phyloP scores from a whole-genome alignment of 1,140 invertebrate genomes.

The Anastrepha ludens region DNA sequence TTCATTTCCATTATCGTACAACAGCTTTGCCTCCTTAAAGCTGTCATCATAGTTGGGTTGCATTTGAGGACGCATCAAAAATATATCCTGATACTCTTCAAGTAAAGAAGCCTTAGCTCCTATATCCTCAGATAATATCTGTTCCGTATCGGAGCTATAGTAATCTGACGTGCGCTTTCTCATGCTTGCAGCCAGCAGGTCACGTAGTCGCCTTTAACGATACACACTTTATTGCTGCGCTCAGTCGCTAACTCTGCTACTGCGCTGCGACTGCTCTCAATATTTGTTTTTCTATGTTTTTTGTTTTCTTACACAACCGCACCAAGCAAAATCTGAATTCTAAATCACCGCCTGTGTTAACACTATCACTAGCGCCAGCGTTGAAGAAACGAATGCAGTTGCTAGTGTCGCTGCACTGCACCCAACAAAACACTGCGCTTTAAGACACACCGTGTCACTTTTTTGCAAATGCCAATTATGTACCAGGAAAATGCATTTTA shows the following conservation, averaged over 20 bases:
- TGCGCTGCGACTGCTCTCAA: slow-evolving; percentile 16
- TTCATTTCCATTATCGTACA: slow-evolving; percentile 78
- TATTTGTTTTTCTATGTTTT: slow-evolving; percentile 34
- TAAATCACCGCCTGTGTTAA: slow-evolving; percentile 18
- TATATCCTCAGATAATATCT: neutral
- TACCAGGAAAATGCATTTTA: slow-evolving; percentile 18
- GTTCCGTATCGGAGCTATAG: slow-evolving; percentile 16
- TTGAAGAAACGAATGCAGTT: slow-evolving; percentile 18
- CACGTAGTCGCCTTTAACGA: slow-evolving; percentile 38
- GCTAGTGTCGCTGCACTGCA: neutral
- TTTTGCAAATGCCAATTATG: neutral
- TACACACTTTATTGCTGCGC: slow-evolving; percentile 39
- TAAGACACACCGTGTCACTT: slow-evolving; percentile 14
- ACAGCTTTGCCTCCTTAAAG: slow-evolving; percentile 76
- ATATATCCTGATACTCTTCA: slow-evolving; percentile 74
- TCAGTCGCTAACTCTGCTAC: slow-evolving; percentile 30
- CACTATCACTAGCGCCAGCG: neutral
- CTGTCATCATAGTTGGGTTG: neutral
- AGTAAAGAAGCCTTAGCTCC: neutral
- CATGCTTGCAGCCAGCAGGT: slow-evolving; percentile 34
- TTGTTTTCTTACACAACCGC: slow-evolving; percentile 38
- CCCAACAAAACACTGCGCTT: neutral
- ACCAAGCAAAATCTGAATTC: slow-evolving; percentile 16
- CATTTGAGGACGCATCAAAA: slow-evolving; percentile 77
- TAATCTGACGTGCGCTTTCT: slow-evolving; percentile 44